A percentile compares a stretch with the other conserved stretches of the same genome.
These are phyloP conservation scores for Ruditapes philippinarum DNA, from an alignment of 1,140 invertebrate species.

Conservation along the genomic window DNA sequence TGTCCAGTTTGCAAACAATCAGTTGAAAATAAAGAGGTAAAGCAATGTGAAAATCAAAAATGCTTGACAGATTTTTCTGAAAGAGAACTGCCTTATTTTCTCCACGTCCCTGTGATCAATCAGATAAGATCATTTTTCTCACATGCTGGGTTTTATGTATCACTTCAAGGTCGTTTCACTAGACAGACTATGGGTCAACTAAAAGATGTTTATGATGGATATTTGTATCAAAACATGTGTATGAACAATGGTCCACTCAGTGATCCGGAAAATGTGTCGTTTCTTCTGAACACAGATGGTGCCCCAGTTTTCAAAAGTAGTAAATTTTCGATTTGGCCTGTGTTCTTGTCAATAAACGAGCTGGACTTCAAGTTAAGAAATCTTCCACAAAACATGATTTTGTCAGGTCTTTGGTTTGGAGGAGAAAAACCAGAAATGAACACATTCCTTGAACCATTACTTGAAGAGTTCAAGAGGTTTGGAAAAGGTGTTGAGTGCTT, in stretches of 20 bases:
- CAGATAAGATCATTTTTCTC: neutral
- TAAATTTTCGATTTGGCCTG: conserved; percentile 56
- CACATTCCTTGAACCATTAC: conserved; percentile 32
- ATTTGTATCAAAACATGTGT: conserved; percentile 33
- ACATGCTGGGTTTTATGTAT: neutral
- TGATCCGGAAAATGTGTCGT: conserved; percentile 42
- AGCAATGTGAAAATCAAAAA: neutral
- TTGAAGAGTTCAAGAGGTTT: neutral
- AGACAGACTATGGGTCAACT: neutral
- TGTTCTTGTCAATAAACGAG: conserved; percentile 66
- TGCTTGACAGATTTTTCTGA: neutral
- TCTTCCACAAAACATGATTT: conserved; percentile 54
- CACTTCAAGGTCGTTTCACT: neutral
- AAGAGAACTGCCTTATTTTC: neutral
- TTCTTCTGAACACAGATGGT: conserved; percentile 60
- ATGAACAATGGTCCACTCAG: conserved; percentile 26
- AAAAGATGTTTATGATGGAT: conserved; percentile 63
- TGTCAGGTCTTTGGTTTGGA: conserved; percentile 61
- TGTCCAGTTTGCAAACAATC: neutral
- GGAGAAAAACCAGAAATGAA: conserved; percentile 48
- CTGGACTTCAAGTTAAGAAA: conserved; percentile 47
- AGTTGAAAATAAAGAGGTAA: neutral
- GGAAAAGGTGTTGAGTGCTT: neutral
- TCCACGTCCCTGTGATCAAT: neutral
- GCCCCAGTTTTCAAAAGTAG: conserved; percentile 63